Evolutionary conservation across 2,113 vertebrate genomes (phyloP).

Genomic region (Sterrhoptilus dennistouni): DNA sequence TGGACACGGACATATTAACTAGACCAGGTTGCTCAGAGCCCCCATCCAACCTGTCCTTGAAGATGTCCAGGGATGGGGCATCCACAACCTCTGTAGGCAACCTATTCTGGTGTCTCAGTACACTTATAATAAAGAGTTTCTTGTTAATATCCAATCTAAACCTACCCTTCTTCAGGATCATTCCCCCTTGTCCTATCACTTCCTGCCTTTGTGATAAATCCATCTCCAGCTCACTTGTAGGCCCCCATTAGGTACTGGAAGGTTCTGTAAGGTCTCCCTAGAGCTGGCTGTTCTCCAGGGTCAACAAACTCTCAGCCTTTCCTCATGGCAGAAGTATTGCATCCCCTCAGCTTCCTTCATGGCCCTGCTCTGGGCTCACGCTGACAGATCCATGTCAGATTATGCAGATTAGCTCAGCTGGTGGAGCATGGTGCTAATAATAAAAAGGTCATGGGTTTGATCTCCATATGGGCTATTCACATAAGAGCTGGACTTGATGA

Average conservation of each 20-base stretch:
- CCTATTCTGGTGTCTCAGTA: neutral
- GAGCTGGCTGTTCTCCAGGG: neutral
- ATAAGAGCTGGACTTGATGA: fast-evolving
- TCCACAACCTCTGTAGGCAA: neutral
- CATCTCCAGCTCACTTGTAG: neutral
- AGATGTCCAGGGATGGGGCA: neutral
- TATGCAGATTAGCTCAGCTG: neutral
- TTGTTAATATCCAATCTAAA: neutral
- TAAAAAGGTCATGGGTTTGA: neutral
- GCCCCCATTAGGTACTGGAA: neutral
- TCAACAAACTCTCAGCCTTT: neutral
- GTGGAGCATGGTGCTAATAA: neutral
- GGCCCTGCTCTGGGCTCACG: neutral
- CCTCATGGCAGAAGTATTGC: neutral
- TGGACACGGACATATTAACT: neutral
- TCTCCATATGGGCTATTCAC: neutral
- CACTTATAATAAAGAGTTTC: neutral
- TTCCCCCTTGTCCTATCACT: neutral
- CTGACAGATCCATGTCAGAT: fast-evolving
- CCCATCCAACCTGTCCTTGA: neutral
- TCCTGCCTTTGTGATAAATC: neutral
- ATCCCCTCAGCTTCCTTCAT: neutral
- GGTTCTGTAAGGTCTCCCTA: neutral
- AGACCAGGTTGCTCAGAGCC: neutral
- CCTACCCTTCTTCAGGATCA: neutral